Percentiles rank a stretch among this genome's conserved stretches.
Evolutionary conservation across 1,140 invertebrate species (phyloP).

Genomic region (Diachasmimorpha longicaudata): DNA sequence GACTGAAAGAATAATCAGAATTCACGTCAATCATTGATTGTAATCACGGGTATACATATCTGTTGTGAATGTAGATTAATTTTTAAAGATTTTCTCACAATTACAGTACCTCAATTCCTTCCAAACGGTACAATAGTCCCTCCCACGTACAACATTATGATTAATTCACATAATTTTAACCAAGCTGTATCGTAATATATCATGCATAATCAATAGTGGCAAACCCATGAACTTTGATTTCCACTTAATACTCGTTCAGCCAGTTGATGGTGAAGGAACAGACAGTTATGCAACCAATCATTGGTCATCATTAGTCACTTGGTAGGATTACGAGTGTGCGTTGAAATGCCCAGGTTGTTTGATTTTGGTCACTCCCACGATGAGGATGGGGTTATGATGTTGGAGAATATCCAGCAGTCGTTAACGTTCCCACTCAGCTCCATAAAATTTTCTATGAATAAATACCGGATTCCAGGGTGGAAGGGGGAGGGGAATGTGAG

Average conservation of each 20-base stretch:
- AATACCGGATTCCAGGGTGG: not conserved
- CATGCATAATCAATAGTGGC: conserved; percentile 31
- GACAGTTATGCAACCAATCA: conserved; percentile 27
- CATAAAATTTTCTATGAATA: conserved; percentile 1
- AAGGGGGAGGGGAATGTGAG: not conserved
- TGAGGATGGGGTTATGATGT: not conserved
- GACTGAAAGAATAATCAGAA: not conserved
- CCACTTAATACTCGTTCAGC: conserved; percentile 22
- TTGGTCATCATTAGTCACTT: conserved; percentile 32
- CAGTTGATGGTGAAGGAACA: not conserved
- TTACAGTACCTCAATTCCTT: conserved; percentile 4
- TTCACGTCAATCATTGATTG: not conserved
- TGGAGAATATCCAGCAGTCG: not conserved
- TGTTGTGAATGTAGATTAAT: not conserved
- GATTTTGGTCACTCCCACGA: not conserved
- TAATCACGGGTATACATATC: not conserved
- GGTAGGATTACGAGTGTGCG: not conserved
- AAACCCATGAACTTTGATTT: conserved; percentile 28
- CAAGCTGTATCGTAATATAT: conserved; percentile 27
- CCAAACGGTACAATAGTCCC: not conserved
- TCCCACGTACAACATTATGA: conserved; percentile 4
- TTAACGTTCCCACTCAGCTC: not conserved
- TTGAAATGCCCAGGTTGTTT: conserved; percentile 10
- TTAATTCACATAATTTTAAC: conserved; percentile 27
- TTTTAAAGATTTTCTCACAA: conserved; percentile 10